A percentile compares a stretch with the other conserved stretches of the same genome.
Evolutionary conservation across 1,140 invertebrate species (phyloP).

Genomic region (Acromyrmex charruanus): DNA sequence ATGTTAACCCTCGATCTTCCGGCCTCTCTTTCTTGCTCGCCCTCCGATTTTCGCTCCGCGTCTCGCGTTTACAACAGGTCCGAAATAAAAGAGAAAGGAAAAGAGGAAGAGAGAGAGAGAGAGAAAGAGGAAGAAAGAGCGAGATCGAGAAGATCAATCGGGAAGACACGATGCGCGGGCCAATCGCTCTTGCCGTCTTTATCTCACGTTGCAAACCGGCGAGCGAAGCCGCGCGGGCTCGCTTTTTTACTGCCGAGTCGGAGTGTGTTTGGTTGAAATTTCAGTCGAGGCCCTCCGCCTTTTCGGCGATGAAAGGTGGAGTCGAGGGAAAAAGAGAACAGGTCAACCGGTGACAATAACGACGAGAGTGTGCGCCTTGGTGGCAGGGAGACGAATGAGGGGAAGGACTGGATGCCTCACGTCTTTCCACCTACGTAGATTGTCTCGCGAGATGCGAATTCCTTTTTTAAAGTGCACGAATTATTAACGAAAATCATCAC

Average conservation of each 20-base stretch:
- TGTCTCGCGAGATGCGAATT: conserved; percentile 40
- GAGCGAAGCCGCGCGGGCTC: conserved; percentile 64
- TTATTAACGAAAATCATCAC: neutral
- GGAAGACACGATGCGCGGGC: conserved; percentile 45
- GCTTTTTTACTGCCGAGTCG: conserved; percentile 76
- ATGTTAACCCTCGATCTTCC: conserved; percentile 53
- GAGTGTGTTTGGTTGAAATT: conserved; percentile 81
- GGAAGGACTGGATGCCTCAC: conserved; percentile 49
- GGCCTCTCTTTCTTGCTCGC: conserved; percentile 34
- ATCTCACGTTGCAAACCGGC: conserved; percentile 74
- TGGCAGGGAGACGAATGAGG: conserved; percentile 25
- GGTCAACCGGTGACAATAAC: conserved; percentile 66
- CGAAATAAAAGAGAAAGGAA: conserved; percentile 11
- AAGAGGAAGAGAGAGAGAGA: neutral
- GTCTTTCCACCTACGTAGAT: conserved; percentile 59
- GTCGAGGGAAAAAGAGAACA: conserved; percentile 65
- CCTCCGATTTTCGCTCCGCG: conserved; percentile 38
- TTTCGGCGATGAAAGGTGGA: conserved; percentile 61
- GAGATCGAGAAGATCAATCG: conserved; percentile 65
- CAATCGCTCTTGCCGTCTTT: conserved; percentile 78
- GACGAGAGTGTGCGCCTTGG: conserved; percentile 53
- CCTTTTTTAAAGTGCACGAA: neutral
- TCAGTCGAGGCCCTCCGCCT: conserved; percentile 73
- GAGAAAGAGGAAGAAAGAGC: conserved; percentile 4
- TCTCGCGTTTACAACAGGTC: conserved; percentile 30